Conservation (phyloP, 2,113 vertebrate genomes). For the Neotragus moschatus region DNA sequence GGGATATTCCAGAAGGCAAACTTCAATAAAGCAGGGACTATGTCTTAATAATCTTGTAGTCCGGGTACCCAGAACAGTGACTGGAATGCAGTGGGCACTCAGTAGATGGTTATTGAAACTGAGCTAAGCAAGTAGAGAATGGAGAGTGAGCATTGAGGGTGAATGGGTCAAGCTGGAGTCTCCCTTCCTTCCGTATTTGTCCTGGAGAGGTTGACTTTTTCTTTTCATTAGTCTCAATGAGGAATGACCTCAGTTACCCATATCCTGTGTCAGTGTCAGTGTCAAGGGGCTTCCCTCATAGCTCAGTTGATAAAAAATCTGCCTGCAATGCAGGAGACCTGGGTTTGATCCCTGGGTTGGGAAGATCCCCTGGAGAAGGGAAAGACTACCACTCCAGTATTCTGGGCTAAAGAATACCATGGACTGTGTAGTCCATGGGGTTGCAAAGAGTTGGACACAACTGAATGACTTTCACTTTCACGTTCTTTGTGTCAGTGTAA, state of each 20-base stretch:
- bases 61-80: not conserved
- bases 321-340: not conserved
- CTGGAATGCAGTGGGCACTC: not conserved
- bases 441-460: not conserved
- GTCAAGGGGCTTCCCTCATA: not conserved
- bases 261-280: not conserved
- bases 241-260: not conserved
- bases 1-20: not conserved
- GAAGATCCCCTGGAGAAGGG: not conserved
- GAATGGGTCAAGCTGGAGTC: not conserved
- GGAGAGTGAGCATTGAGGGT: not conserved
- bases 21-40: not conserved
- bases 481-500: not conserved
- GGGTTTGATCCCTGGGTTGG: not conserved
- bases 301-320: not conserved
- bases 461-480: not conserved
- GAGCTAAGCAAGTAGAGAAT: not conserved
- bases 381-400: not conserved
- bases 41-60: not conserved
- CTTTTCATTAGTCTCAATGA: not conserved
- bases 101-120: not conserved
- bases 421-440: not conserved
- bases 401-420: not conserved
- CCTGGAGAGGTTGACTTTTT: not conserved
- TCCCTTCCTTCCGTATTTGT: not conserved